These are phyloP conservation scores for Megastigmus dorsalis DNA, from an alignment of 2,888 invertebrate species.

Conservation along the genomic window DNA sequence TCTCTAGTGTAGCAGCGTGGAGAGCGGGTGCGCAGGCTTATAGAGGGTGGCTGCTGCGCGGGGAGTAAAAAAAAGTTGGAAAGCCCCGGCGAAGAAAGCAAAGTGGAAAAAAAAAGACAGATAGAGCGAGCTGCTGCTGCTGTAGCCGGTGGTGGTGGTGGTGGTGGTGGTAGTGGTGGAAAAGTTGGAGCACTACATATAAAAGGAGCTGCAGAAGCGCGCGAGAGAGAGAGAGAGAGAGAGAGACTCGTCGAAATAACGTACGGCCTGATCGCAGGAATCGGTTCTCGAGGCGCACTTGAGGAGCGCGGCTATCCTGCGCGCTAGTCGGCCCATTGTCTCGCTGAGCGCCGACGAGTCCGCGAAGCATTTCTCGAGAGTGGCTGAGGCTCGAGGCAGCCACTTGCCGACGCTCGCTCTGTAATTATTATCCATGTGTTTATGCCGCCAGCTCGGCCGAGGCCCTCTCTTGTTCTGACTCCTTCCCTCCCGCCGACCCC, in stretches of 20 bases:
- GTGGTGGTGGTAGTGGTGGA: too few species aligned
- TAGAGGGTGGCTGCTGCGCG: background rate
- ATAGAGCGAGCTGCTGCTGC: too few species aligned
- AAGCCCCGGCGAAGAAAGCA: background rate
- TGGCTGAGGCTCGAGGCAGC: slow-evolving; percentile 61
- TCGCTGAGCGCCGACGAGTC: slow-evolving; percentile 60
- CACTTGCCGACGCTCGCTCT: slow-evolving; percentile 68
- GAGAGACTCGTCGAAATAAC: background rate
- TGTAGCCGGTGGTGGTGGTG: too few species aligned
- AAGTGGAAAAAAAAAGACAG: background rate
- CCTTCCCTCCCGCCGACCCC: background rate
- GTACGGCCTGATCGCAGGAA: slow-evolving; percentile 61
- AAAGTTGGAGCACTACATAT: background rate
- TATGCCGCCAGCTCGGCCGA: background rate
- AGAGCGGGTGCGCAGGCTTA: background rate
- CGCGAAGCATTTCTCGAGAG: slow-evolving; percentile 64
- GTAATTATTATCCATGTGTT: slow-evolving; percentile 64
- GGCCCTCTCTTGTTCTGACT: background rate
- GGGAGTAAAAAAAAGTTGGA: background rate
- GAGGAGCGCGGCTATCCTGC: slow-evolving; percentile 61
- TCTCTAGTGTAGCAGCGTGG: too few species aligned
- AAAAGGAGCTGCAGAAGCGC: too few species aligned
- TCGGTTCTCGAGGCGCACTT: slow-evolving; percentile 56
- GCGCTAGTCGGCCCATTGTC: slow-evolving; percentile 60
- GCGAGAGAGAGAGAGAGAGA: background rate